A percentile compares a stretch with the other conserved stretches of the same genome.
Evolutionary conservation across 2,113 vertebrate species (phyloP).

Genomic region (Ochotona curzoniae): DNA sequence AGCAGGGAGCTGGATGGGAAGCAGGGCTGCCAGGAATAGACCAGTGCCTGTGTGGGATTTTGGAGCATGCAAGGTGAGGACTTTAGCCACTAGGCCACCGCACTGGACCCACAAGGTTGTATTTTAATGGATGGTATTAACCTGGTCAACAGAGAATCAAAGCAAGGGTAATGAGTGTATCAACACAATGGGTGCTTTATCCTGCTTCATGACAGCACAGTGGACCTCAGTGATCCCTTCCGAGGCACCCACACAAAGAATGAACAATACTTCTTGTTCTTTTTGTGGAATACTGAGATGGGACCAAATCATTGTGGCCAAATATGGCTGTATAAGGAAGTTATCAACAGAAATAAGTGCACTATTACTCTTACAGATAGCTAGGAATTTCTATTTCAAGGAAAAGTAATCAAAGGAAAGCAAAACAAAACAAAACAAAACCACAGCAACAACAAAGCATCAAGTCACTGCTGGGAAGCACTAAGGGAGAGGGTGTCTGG

Average conservation of each 20-base stretch:
- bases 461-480: too few relatives aligned
- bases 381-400: neutral
- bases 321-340: neutral
- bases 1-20: too few relatives aligned
- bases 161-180: neutral
- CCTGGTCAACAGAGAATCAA: neutral
- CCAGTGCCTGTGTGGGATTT: too few relatives aligned
- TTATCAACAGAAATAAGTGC: neutral
- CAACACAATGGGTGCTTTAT: neutral
- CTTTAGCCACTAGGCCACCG: too few relatives aligned
- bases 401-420: too few relatives aligned
- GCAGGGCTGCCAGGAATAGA: too few relatives aligned
- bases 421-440: too few relatives aligned
- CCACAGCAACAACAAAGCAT: too few relatives aligned
- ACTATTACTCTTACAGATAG: neutral
- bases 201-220: neutral
- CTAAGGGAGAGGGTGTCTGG: too few relatives aligned
- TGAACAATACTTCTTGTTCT: neutral
- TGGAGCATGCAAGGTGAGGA: too few relatives aligned
- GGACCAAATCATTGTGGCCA: neutral
- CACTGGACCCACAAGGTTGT: too few relatives aligned
- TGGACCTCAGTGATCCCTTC: neutral
- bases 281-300: neutral
- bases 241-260: neutral
- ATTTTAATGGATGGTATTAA: too few relatives aligned